Conservation (phyloP, 2,113 vertebrate species). For the Anoura caudifer region DNA sequence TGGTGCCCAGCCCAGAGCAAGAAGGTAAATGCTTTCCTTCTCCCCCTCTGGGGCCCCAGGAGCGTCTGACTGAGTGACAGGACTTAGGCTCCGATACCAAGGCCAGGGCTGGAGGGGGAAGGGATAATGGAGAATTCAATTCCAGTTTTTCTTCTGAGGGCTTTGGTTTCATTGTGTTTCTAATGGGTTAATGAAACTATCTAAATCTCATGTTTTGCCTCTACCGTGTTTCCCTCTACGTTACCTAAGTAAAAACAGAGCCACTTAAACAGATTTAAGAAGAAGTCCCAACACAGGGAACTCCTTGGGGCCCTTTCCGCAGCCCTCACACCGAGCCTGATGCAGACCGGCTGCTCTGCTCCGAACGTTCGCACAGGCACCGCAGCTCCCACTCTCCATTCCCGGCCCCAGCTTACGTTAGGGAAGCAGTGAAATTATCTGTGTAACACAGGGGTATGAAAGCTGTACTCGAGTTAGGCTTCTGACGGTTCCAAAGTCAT, state of each 20-base stretch:
- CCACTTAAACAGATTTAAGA: background rate
- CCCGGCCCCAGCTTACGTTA: background rate
- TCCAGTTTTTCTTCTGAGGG: slow-evolving; percentile 7
- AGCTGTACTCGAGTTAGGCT: background rate
- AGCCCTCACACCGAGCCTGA: background rate
- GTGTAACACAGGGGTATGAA: background rate
- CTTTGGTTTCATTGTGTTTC: background rate
- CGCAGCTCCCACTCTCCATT: background rate
- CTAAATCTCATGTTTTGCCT: background rate
- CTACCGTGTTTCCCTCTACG: background rate
- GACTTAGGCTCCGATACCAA: background rate
- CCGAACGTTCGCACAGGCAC: background rate
- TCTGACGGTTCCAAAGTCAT: background rate
- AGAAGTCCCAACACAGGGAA: background rate
- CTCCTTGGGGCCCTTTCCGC: background rate
- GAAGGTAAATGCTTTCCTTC: background rate
- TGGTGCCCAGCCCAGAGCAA: background rate
- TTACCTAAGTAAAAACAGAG: background rate
- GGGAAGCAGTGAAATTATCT: background rate
- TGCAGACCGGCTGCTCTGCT: background rate
- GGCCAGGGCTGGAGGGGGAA: background rate
- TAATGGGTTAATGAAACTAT: background rate
- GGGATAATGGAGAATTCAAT: background rate
- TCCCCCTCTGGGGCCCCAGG: background rate
- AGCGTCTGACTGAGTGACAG: background rate